A percentile compares a stretch with the other conserved stretches of the same genome.
These are phyloP conservation scores for Catharus bicknelli DNA, from an alignment of 2,113 vertebrate genomes.

Conservation along the genomic window DNA sequence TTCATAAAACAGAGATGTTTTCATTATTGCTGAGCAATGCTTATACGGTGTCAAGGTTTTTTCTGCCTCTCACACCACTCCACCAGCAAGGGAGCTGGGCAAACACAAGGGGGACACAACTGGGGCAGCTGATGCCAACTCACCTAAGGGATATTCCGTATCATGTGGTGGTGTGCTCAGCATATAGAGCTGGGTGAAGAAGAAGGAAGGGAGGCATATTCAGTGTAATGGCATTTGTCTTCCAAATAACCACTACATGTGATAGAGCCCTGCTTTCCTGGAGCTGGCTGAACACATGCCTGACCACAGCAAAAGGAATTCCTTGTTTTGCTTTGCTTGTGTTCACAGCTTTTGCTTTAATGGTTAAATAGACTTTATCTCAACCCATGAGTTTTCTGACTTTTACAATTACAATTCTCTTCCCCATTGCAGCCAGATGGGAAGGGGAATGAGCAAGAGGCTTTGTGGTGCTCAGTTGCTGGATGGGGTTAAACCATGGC, in stretches of 20 bases:
- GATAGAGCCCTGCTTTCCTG: not conserved
- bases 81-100: rapidly evolving
- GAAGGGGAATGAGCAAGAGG: rapidly evolving
- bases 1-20: not conserved
- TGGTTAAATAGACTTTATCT: not conserved
- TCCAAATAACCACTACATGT: not conserved
- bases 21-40: not conserved
- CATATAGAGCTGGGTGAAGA: not conserved
- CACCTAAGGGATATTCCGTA: not conserved
- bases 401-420: rapidly evolving
- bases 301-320: not conserved
- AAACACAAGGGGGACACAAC: not conserved
- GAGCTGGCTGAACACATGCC: not conserved
- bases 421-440: rapidly evolving
- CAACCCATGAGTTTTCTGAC: not conserved
- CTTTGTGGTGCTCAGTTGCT: not conserved
- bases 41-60: not conserved
- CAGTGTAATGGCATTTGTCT: not conserved
- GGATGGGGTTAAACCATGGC: not conserved
- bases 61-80: not conserved
- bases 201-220: not conserved
- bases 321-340: not conserved
- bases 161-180: not conserved
- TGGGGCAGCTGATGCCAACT: not conserved
- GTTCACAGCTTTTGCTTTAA: not conserved